Base-by-base conservation (phyloP, 2,888 invertebrate species). In the Napeogenes sylphis region DNA sequence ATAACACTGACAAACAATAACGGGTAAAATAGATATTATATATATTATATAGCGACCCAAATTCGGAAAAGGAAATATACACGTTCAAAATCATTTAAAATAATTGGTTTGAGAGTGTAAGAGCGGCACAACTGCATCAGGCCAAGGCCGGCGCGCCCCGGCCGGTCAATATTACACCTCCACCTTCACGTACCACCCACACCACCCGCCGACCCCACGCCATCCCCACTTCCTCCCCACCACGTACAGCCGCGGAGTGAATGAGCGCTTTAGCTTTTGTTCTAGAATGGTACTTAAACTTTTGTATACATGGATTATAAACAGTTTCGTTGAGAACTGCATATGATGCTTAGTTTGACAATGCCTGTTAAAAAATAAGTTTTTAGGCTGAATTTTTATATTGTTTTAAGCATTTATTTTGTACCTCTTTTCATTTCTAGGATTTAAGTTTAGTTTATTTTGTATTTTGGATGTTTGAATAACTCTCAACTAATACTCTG, bases 71-170 rank as follows among this genome's bases (percentile, higher is more conserved):
- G 30, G 30, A 51, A 51, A 51, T 30, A 51, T 30, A 51, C 47
- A 21, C 3, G 51, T 21, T 51, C 10, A 51, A 51, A 60, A 63
- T 30, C 42, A 57, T 64, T 63, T 60, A 64, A 62, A 67, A 64
- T 64, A 62, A 61, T 59, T 54, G 62, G 56, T 64, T 61, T 64
- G 58, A 60, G 66, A 54, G 56, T 47, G 59, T 55, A 53, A 58
- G 42, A 55, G 70, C 62, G 67, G 66, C 60, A 61, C 58, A 63
- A 58, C 61, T 66, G 66, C 65, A 65, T 61, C 63, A 61, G 68
- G 70, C 51, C 64, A 68, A 68, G 70, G 68, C 61, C 58, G 68
- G 58, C 55, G 65, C 66, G 57, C 51, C 66, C 65, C 51, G 42
- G 42, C 63, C 66, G 66, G 66, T 66, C 66, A 66, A 66, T 66